phyloP scores from a whole-genome alignment of 2,113 vertebrate genomes.

The Hyaena hyaena region DNA sequence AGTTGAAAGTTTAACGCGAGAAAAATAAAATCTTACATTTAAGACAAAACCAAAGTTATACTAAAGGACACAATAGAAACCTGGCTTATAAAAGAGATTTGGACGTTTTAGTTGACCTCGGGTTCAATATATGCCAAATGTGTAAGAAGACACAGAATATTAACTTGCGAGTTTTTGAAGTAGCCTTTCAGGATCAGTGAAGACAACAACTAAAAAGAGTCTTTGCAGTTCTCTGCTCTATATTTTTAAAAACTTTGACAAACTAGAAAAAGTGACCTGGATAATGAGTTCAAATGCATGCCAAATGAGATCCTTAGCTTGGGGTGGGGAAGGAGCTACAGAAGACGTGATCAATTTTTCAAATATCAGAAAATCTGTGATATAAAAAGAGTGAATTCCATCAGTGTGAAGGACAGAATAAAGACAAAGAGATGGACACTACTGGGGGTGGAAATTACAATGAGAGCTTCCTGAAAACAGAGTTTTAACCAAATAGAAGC shows the following conservation, averaged over 20 bases:
- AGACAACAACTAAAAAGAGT: neutral
- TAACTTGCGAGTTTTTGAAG: neutral
- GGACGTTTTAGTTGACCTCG: neutral
- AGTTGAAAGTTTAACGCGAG: constrained; percentile 23
- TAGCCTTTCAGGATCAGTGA: neutral
- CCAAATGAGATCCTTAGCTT: neutral
- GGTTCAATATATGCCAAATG: neutral
- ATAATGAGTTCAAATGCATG: neutral
- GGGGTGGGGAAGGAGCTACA: neutral
- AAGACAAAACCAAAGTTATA: neutral
- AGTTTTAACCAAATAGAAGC: neutral
- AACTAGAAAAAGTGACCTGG: neutral
- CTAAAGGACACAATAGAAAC: neutral
- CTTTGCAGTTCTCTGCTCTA: neutral
- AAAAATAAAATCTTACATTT: neutral
- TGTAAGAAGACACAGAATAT: neutral
- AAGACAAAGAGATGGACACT: neutral
- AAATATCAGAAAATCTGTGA: neutral
- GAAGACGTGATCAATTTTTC: neutral
- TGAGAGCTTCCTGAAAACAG: neutral
- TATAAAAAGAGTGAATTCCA: neutral
- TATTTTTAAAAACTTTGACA: neutral
- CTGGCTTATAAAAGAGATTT: neutral
- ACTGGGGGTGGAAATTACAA: neutral
- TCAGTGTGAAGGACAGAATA: neutral